Evolutionary conservation across 2,797 vertebrate species (phyloP).

Genomic region (Pseudochirops cupreus): DNA sequence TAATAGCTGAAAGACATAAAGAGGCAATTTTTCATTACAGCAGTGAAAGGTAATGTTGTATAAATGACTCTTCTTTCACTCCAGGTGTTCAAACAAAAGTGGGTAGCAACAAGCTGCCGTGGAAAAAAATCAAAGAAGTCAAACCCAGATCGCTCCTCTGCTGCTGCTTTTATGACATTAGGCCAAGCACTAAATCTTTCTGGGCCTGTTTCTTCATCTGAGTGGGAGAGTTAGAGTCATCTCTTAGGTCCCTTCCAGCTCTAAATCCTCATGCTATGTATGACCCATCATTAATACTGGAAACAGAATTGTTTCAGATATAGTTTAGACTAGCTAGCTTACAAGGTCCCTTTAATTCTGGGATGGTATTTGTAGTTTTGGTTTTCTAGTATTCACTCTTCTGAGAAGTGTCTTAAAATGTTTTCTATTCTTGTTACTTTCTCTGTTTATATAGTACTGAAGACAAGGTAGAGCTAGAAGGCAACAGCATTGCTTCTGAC

Average conservation of each 20-base stretch:
- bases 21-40: not conserved
- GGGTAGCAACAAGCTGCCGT: not conserved
- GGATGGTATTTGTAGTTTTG: not conserved
- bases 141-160: not conserved
- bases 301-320: not conserved
- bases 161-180: not conserved
- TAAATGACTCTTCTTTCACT: not conserved
- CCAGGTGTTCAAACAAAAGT: not conserved
- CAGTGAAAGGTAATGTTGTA: not conserved
- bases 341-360: not conserved
- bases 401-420: not conserved
- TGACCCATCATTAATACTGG: not conserved
- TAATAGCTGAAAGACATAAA: not conserved
- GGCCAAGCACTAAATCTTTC: not conserved
- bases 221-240: not conserved
- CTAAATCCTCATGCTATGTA: not conserved
- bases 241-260: not conserved
- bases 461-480: conserved; percentile 78
- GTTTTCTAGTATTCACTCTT: not conserved
- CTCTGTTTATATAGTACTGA: conserved; percentile 81
- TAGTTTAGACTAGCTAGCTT: not conserved
- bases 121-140: not conserved
- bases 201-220: not conserved
- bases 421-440: conserved; percentile 3
- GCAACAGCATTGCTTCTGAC: conserved; percentile 54